Evolutionary conservation across 2,888 invertebrate genomes (phyloP).

Genomic region (Pyrgus malvae): DNA sequence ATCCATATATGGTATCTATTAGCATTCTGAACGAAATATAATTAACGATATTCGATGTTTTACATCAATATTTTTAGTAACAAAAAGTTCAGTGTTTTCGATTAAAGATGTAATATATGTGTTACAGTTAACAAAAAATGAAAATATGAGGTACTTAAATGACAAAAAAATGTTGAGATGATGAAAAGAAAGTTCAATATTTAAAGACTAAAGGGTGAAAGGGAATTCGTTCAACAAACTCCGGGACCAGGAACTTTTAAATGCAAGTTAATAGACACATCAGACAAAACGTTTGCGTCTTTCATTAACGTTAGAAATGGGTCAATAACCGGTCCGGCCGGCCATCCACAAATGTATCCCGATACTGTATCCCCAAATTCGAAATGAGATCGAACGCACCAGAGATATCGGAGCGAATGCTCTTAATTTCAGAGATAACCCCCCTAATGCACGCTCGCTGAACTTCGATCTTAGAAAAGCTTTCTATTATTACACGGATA

Average conservation of each 20-base stretch:
- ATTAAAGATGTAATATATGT: too few species aligned
- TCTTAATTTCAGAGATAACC: slow-evolving; percentile 74
- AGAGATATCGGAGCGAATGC: slow-evolving; percentile 60
- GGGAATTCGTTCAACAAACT: background rate
- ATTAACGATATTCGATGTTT: too few species aligned
- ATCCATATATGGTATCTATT: background rate
- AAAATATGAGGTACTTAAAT: too few species aligned
- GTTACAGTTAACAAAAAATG: too few species aligned
- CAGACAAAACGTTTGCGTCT: slow-evolving; percentile 63
- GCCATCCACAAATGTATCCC: slow-evolving; percentile 40
- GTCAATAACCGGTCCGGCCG: slow-evolving; percentile 66
- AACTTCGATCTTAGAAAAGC: slow-evolving; percentile 49
- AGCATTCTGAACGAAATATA: background rate
- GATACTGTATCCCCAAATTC: slow-evolving; percentile 58
- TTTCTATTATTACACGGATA: slow-evolving; percentile 25
- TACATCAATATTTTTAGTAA: background rate
- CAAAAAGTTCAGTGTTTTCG: too few species aligned
- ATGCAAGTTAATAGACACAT: slow-evolving; percentile 57
- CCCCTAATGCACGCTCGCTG: slow-evolving; percentile 58
- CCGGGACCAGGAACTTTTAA: background rate
- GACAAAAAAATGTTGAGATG: too few species aligned
- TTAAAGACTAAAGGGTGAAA: background rate
- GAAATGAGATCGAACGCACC: slow-evolving; percentile 68
- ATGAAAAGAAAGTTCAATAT: too few species aligned
- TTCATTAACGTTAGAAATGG: slow-evolving; percentile 56